Percentiles rank a stretch among this genome's conserved stretches.
Evolutionary conservation across 2,797 vertebrate genomes (phyloP).

Genomic region (Eurystomus glaucurus): DNA sequence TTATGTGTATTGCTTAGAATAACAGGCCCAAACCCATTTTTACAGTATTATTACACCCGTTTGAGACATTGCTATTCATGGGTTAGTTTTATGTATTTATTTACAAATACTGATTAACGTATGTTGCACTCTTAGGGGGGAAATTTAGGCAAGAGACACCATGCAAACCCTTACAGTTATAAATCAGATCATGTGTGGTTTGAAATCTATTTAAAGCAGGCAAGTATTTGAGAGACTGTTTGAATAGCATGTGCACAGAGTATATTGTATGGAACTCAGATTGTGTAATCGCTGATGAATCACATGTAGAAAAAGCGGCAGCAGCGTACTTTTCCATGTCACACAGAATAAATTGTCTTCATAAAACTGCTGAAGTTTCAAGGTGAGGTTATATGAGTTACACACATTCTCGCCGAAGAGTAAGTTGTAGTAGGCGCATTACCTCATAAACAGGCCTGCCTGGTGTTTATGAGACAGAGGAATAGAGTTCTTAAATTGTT

Average conservation of each 20-base stretch:
- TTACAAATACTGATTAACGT: neutral
- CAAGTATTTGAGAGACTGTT: neutral
- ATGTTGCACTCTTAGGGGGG: neutral
- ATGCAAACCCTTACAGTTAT: neutral
- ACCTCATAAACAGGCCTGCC: slow-evolving; percentile 62
- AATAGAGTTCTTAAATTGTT: slow-evolving; percentile 57
- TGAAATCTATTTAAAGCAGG: neutral
- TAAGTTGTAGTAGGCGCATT: slow-evolving; percentile 43
- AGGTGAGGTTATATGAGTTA: slow-evolving; percentile 54
- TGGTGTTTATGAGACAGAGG: slow-evolving; percentile 55
- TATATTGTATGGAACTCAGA: neutral
- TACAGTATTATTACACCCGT: neutral
- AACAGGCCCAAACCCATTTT: neutral
- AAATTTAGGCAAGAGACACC: neutral
- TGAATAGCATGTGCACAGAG: neutral
- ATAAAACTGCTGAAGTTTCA: slow-evolving; percentile 67
- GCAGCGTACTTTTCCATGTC: neutral
- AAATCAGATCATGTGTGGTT: neutral
- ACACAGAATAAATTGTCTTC: slow-evolving; percentile 48
- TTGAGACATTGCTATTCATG: neutral
- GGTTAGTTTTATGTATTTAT: neutral
- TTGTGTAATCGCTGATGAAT: neutral
- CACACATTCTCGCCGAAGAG: slow-evolving; percentile 32
- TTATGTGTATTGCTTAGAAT: neutral
- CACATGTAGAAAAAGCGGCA: slow-evolving; percentile 37